Evolutionary conservation across 2,113 vertebrate genomes (phyloP).

Genomic region (Circaetus cinerascens): DNA sequence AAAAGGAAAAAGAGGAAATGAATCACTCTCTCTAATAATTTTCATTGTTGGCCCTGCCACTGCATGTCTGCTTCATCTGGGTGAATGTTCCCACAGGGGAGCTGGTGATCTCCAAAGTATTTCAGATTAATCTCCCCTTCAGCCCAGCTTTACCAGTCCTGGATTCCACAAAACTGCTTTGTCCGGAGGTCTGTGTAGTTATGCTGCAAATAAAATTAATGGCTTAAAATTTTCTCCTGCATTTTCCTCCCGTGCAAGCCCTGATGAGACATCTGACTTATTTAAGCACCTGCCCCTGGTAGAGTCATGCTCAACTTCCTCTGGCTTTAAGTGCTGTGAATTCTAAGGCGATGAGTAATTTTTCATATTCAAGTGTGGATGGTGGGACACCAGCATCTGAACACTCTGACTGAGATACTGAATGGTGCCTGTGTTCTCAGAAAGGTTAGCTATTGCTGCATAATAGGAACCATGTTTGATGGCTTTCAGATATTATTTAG

Average conservation of each 20-base stretch:
- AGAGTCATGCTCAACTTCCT: background rate
- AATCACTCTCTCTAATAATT: slow-evolving; percentile 36
- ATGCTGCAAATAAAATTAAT: background rate
- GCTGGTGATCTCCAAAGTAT: background rate
- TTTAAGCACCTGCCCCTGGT: background rate
- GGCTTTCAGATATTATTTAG: background rate
- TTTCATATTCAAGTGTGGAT: background rate
- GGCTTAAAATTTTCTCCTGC: background rate
- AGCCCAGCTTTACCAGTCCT: background rate
- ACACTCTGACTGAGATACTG: background rate
- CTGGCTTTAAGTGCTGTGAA: background rate
- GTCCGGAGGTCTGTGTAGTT: background rate
- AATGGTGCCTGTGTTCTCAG: background rate
- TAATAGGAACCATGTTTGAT: background rate
- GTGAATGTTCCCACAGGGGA: background rate
- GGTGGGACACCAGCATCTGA: background rate
- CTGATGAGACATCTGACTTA: background rate
- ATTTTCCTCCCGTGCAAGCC: background rate
- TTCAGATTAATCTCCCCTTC: background rate
- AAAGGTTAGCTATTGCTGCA: background rate
- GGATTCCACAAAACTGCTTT: background rate
- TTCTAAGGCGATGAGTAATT: background rate
- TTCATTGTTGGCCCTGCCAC: background rate
- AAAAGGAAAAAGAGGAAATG: slow-evolving; percentile 3
- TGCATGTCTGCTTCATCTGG: background rate